These are phyloP conservation scores for Hafferia zeledoni DNA, from an alignment of 2,797 vertebrate genomes.

Conservation along the genomic window DNA sequence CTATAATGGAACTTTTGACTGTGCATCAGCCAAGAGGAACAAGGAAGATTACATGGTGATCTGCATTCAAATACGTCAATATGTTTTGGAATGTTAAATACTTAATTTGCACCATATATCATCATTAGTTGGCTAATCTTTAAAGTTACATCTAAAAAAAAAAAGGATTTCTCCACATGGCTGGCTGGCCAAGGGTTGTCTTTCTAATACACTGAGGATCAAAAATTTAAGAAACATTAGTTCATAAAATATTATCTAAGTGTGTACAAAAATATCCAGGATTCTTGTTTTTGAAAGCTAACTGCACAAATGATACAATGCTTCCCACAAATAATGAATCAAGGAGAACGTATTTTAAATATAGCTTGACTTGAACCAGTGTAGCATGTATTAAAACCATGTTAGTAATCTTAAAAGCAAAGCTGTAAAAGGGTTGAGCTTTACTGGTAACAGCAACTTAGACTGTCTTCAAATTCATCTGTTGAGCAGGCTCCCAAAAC, in stretches of 20 bases:
- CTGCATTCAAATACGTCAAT: conserved; percentile 26
- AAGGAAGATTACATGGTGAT: conserved; percentile 37
- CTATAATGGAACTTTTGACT: conserved; percentile 42
- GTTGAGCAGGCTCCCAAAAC: not conserved
- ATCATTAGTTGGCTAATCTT: conserved; percentile 31
- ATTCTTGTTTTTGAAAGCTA: not conserved
- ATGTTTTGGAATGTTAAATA: conserved; percentile 53
- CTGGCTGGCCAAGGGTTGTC: not conserved
- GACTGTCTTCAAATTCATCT: not conserved
- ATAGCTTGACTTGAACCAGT: not conserved
- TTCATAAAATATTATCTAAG: not conserved
- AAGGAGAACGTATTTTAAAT: not conserved
- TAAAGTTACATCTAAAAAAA: conserved; percentile 22
- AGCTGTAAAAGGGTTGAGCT: not conserved
- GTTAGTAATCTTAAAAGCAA: not conserved
- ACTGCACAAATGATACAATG: not conserved
- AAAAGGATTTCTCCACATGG: not conserved
- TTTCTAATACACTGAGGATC: not conserved
- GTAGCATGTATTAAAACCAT: not conserved
- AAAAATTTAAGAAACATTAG: conserved; percentile 1
- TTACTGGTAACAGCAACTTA: not conserved
- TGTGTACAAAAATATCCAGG: not conserved
- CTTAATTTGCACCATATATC: conserved; percentile 38
- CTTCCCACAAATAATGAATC: not conserved
- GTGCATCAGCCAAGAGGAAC: conserved; percentile 50